Base-by-base conservation (phyloP, 2,797 vertebrate genomes). In the Tachyglossus aculeatus region DNA sequence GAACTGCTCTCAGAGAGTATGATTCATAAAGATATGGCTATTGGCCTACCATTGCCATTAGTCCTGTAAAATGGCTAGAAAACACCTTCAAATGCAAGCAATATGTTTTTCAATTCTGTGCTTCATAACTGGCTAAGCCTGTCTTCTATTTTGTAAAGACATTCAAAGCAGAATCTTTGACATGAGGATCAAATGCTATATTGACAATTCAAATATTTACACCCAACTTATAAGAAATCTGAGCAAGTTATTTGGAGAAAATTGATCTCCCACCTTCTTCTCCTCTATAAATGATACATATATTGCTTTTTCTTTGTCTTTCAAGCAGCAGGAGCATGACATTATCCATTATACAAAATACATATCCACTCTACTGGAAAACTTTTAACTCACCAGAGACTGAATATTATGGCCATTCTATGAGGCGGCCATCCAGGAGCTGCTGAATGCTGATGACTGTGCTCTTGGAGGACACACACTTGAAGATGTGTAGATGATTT, bases 61-160 rank as follows among this genome's bases (percentile, higher is more conserved):
- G 48, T 53, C 15, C 74, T 25, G 48, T 44, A 41, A 40, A 65
- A 65, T 36, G 37, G 51, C 9, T 34, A 67, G 36, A 58, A 59
- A 40, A 50, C 8, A 43, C 12, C 25, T 9, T 47, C 4, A 15
- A 33, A 32, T 36, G 36, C n/a, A 54, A 43, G 39, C 24, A 4
- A 44, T 56, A 43, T 33, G 29, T 21, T 62, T 33, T 40, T 64
- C 41, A 63, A 19, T 53, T 15, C 24, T 47, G 24, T 27, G 40
- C 65, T 77, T 73, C 50, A 55, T 12, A 45, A 44, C 37, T 55
- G 5, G 1, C 37, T 73, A 33, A 67, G 68, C 5, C 8, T 52
- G 44, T 19, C 39, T 34, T 19, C 55, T 67, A 58, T 37, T 59
- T 58, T 54, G 14, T 25, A 70, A 60, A 53, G 16, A 70, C 73